phyloP scores from a whole-genome alignment of 2,113 vertebrate species.

The Rafetus swinhoei region DNA sequence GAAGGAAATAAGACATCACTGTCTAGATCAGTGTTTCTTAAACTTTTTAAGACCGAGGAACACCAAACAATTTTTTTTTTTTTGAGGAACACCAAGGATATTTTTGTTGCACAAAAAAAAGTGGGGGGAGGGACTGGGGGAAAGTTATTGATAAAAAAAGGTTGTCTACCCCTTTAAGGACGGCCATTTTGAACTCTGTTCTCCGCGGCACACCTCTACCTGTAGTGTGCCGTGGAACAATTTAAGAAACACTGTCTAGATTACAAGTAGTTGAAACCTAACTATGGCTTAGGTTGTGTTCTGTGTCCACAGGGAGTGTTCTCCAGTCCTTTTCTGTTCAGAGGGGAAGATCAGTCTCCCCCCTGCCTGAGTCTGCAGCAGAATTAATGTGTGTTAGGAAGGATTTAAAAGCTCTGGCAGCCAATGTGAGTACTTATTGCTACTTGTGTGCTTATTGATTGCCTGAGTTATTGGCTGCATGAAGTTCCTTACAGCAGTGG shows the following conservation, averaged over 20 bases:
- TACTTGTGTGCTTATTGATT: background rate
- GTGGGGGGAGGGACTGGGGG: too few relatives aligned
- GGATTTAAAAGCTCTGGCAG: background rate
- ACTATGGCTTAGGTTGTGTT: fast-evolving
- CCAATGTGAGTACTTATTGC: background rate
- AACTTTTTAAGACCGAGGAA: too few relatives aligned
- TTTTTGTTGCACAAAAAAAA: too few relatives aligned
- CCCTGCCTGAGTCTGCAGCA: background rate
- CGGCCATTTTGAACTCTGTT: too few relatives aligned
- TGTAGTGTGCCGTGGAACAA: too few relatives aligned
- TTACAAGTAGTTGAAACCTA: background rate
- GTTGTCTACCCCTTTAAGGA: too few relatives aligned
- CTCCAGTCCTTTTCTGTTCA: background rate
- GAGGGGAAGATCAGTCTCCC: background rate
- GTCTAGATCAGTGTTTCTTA: background rate
- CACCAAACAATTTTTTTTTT: too few relatives aligned
- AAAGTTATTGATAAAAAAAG: too few relatives aligned
- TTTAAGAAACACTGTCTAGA: too few relatives aligned
- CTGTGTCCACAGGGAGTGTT: background rate
- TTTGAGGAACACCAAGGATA: too few relatives aligned
- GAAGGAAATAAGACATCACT: background rate
- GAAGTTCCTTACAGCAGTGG: background rate
- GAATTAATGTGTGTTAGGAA: background rate
- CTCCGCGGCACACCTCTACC: too few relatives aligned
- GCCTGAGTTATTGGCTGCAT: fast-evolving